Base-by-base conservation (phyloP, 2,888 invertebrate species). In the Eristalis arbustorum region DNA sequence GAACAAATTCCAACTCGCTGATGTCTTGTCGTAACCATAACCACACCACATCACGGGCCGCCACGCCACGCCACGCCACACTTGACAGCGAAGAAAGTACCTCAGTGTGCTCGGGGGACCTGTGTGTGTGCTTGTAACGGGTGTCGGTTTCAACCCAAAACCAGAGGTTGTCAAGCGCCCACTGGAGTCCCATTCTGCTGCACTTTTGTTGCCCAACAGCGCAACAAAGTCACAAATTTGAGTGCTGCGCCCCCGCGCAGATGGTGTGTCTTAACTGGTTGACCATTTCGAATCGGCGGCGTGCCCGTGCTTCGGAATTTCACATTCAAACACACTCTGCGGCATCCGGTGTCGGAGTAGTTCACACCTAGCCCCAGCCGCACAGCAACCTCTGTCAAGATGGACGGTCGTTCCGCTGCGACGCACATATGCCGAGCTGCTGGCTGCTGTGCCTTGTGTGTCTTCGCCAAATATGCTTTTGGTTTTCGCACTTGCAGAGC, bases 1-100 rank as follows among this genome's bases (percentile, higher is more conserved):
- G 73, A 73, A 77, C 68, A 75, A 75, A 81, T 81, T 81, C 81
- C 81, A 18, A n/a, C 49, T 34, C 61, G 61, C 40, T 74, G 68
- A 71, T 74, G 69, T 69, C 49, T 79, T 68, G 49, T 18, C 49
- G 49, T 49, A 57, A 49, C 74, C 74, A 74, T 74, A 74, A 66
- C 25, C 10, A 37, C 10, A 34, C 18, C 63, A 40, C 64, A 42
- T 1, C 64, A 14, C 10, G 25, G 22, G 10, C 14, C 10, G 10
- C 31, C 31, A 31, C 31, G 10, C 31, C 10, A 31, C 31, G 34
- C 37, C 18, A 40, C 49, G 18, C 49, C 49, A 49, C 18, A 18
- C 49, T 49, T 18, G 49, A 49, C 49, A 18, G 49, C 49, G 49
- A 49, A 49, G 49, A 49, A 49, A 49, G 49, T 18, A 18, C 18